Percentiles rank a stretch among this genome's conserved stretches.
Evolutionary conservation across 2,113 vertebrate genomes (phyloP).

Genomic region (Cochlearius cochlearius): DNA sequence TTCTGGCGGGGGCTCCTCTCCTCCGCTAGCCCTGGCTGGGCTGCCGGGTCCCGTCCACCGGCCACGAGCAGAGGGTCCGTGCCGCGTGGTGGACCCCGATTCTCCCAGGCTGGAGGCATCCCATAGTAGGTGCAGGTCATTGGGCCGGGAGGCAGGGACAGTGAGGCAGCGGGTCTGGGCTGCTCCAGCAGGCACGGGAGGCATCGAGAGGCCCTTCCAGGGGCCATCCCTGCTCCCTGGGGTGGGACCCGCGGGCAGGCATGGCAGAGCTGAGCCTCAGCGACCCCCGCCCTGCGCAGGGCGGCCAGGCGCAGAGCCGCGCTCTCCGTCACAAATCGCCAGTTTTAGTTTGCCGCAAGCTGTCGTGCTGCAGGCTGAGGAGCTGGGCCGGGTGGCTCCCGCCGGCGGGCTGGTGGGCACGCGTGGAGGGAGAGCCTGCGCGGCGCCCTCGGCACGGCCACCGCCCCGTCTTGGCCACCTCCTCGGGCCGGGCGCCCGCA

Average conservation of each 20-base stretch:
- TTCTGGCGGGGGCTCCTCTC: neutral
- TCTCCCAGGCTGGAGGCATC: neutral
- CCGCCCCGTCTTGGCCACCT: accelerated
- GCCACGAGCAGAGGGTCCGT: neutral
- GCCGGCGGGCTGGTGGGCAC: neutral
- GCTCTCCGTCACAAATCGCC: neutral
- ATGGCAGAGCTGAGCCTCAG: neutral
- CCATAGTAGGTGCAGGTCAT: accelerated
- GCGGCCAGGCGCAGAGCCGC: neutral
- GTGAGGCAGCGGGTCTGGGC: neutral
- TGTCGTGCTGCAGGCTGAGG: neutral
- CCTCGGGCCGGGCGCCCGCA: accelerated
- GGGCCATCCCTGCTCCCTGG: neutral
- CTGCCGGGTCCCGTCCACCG: neutral
- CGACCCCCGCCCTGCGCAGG: accelerated
- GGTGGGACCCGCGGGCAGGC: neutral
- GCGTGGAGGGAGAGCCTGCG: too few relatives aligned
- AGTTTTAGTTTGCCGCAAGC: neutral
- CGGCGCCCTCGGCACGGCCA: neutral
- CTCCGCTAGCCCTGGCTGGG: neutral
- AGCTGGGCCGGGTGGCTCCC: neutral
- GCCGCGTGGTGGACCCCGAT: accelerated
- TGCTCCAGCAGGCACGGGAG: neutral
- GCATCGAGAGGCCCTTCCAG: neutral
- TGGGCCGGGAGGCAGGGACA: neutral